Base-by-base conservation (phyloP, 2,888 invertebrate species). In the Auanema freiburgensis region DNA sequence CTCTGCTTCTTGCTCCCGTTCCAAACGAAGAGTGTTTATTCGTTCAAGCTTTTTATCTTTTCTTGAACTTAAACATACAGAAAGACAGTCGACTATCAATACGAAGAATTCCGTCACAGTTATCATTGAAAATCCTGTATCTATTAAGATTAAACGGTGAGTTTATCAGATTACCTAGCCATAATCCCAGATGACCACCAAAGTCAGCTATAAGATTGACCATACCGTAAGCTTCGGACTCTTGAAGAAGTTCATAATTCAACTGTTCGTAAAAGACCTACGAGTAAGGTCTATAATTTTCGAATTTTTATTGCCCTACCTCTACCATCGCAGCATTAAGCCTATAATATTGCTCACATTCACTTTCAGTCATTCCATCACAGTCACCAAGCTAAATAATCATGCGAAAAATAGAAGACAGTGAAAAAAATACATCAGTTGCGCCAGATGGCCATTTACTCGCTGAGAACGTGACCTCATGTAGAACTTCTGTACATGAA, bases 41-140 rank as follows among this genome's bases (percentile, higher is more conserved):
- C 60, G 24, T 25, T 59, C 41, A 42, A 66, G n/a, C 51, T 69
- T 67, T 42, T 67, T 55, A 6, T 65, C 65, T 23, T 64, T 60
- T 21, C 67, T 57, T 18, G 50, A 21, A 46, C 67, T 60, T 44
- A 66, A 65, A 50, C 66, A 71, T 5, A 70, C 63, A 11, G 62
- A 63, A n/a, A 67, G 8, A 16, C 72, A 44, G 50, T 76, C 74
- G 4, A 63, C 65, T 0, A 66, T 10, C 42, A 81, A 68, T 41
- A 79, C 81, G n/a, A 75, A 59, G 5, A 82, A 76, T 67, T 81
- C 81, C 41, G 78, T 69, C 10, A 81, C 79, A 10, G 81, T 81
- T 54, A 81, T 81, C 43, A 74, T 74, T n/a, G 76, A 76, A 66
- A 76, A 76, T 33, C 75, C 74, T 71, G 57, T 41, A 66, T 59